phyloP scores from a whole-genome alignment of 1,140 invertebrate genomes.

The Heliconius hermathena region DNA sequence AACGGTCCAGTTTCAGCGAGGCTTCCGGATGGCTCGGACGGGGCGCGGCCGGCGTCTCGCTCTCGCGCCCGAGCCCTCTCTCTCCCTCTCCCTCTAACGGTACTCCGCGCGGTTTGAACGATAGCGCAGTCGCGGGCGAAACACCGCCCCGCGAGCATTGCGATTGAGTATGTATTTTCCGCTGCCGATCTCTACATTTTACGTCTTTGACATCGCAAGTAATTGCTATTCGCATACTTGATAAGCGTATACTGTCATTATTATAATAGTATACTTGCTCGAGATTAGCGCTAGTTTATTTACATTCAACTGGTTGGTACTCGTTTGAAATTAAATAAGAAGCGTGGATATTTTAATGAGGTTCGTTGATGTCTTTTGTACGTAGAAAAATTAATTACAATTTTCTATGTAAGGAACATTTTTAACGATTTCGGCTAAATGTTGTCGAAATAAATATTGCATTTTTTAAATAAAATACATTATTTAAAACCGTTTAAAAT shows the following conservation, averaged over 20 bases:
- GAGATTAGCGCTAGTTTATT: slow-evolving; percentile 5
- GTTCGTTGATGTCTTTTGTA: slow-evolving; percentile 58
- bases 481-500: not conserved
- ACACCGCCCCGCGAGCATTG: slow-evolving; percentile 57
- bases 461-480: not conserved
- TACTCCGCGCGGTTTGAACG: slow-evolving; percentile 64
- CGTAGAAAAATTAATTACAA: not conserved
- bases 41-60: slow-evolving; percentile 61
- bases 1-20: slow-evolving; percentile 80
- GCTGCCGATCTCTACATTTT: slow-evolving; percentile 46
- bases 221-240: slow-evolving; percentile 28
- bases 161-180: not conserved
- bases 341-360: not conserved
- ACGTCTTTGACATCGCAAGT: slow-evolving; percentile 48
- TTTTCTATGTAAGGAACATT: not conserved
- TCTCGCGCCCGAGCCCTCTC: slow-evolving; percentile 57
- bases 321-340: not conserved
- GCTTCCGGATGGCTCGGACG: slow-evolving; percentile 61
- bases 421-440: not conserved
- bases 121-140: slow-evolving; percentile 73
- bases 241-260: slow-evolving; percentile 28
- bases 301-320: not conserved
- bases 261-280: slow-evolving; percentile 19
- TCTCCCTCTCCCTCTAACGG: slow-evolving; percentile 74
- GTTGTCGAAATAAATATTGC: not conserved